Evolutionary conservation across 2,113 vertebrate genomes (phyloP), one percentile per base, ranked within the genome.

Genomic region (Melospiza georgiana): DNA sequence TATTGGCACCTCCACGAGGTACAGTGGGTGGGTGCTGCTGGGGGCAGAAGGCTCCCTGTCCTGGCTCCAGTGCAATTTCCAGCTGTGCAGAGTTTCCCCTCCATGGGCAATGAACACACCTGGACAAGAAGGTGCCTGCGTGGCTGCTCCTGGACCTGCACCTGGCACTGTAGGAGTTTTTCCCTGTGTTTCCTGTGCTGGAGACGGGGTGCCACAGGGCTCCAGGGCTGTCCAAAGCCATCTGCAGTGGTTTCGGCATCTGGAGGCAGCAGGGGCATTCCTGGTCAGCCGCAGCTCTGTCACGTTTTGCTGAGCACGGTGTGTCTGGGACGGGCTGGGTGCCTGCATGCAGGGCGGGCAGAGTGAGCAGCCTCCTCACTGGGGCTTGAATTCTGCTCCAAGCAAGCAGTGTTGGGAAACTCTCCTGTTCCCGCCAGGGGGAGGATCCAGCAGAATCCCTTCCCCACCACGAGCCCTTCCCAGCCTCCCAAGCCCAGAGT

Each of bases 1-100:
- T 63, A 90, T 99, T 37, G 98, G 97, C 61, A 98, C 98, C 44
- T 99, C 99, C 88, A 6, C 1, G 21, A 21, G 57, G 44, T 9
- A 7, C 33, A 15, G 44, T 0, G 2, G 28, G 8, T 12, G 22
- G 1, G 2, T 18, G n/a, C 44, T 81, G 43, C 73, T 68, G 78
- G 57, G 14, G 28, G 55, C 24, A 39, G 61, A 31, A 66, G 20
- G 46, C 5, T 94, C 25, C 25, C 16, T n/a, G n/a, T 46, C 46
- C 78, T 22, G 6, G 6, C 77, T 67, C 82, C 67, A 33, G 43
- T 10, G 13, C 57, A 10, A 9, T 39, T 7, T 39, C 63, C 22
- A 27, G 5, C 43, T 27, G 43, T 27, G 17, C 46, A 19, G 6
- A 24, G 6, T 41, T 66, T 52, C 23, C 39, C 51, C 7, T 57